Conservation (phyloP, 1,140 invertebrate species). For the Eciton burchellii region DNA sequence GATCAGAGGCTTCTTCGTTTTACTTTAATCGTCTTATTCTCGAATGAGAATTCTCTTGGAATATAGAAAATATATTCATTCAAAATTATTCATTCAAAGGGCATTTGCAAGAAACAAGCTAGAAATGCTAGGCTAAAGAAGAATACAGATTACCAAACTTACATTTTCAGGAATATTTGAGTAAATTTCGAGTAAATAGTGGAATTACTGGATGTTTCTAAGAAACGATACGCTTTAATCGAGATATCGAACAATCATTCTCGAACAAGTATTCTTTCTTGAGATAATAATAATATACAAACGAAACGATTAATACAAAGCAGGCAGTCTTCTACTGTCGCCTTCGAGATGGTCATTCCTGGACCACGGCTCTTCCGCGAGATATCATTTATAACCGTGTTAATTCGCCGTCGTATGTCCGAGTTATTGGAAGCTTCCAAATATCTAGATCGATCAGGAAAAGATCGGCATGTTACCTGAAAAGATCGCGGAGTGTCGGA, state of each 20-base stretch:
- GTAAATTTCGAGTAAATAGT: not conserved
- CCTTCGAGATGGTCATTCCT: conserved; percentile 70
- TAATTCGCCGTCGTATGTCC: conserved; percentile 8
- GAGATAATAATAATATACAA: conserved; percentile 10
- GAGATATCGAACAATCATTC: not conserved
- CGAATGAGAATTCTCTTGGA: not conserved
- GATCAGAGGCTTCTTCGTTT: not conserved
- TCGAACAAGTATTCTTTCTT: not conserved
- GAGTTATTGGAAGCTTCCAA: not conserved
- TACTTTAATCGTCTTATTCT: not conserved
- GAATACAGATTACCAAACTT: conserved; percentile 12
- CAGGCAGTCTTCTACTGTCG: conserved; percentile 12
- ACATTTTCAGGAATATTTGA: not conserved
- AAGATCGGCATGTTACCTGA: not conserved
- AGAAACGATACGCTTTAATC: not conserved
- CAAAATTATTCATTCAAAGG: not conserved
- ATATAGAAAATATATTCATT: too few relatives aligned
- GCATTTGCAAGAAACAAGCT: not conserved
- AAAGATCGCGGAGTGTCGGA: conserved; percentile 47
- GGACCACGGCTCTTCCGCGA: not conserved
- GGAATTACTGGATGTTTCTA: not conserved
- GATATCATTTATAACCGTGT: not conserved
- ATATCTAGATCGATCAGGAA: not conserved
- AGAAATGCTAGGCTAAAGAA: not conserved
- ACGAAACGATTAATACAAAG: conserved; percentile 33